phyloP scores from a whole-genome alignment of 2,888 invertebrate species.

The Cactoblastis cactorum region DNA sequence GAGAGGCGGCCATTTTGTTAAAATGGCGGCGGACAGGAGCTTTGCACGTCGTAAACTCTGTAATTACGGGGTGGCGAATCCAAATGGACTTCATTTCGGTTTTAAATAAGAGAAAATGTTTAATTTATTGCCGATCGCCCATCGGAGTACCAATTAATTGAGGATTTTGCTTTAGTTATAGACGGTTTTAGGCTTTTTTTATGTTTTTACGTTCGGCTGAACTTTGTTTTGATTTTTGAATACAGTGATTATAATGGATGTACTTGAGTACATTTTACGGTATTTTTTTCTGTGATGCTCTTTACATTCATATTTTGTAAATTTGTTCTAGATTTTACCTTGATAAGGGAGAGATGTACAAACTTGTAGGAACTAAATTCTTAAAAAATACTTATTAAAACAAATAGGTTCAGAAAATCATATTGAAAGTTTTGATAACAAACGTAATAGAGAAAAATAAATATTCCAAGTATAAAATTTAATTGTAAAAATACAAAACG shows the following conservation, averaged over 20 bases:
- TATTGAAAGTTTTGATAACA: no score
- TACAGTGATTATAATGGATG: neutral
- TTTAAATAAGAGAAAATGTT: constrained; percentile 79
- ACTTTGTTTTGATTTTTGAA: constrained; percentile 2
- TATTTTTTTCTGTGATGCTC: neutral
- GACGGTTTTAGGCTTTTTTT: constrained; percentile 25
- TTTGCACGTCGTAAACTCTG: constrained; percentile 76
- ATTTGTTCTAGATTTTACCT: no score
- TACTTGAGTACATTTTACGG: no score
- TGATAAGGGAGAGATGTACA: no score
- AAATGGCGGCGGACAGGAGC: constrained; percentile 52
- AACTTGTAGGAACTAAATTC: no score
- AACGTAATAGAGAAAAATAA: no score
- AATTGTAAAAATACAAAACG: no score
- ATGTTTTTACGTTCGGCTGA: constrained; percentile 18
- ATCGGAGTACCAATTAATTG: constrained; percentile 69
- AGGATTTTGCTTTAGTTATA: constrained; percentile 57
- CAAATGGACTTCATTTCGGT: constrained; percentile 75
- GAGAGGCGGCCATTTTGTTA: constrained; percentile 52
- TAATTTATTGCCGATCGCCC: constrained; percentile 68
- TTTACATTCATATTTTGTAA: neutral
- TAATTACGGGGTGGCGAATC: constrained; percentile 71
- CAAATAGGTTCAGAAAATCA: no score
- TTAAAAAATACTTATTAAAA: no score
- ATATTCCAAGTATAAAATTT: no score